Percentiles rank a stretch among this genome's conserved stretches.
Evolutionary conservation across 2,113 vertebrate species (phyloP).

Genomic region (Myotis yumanensis): DNA sequence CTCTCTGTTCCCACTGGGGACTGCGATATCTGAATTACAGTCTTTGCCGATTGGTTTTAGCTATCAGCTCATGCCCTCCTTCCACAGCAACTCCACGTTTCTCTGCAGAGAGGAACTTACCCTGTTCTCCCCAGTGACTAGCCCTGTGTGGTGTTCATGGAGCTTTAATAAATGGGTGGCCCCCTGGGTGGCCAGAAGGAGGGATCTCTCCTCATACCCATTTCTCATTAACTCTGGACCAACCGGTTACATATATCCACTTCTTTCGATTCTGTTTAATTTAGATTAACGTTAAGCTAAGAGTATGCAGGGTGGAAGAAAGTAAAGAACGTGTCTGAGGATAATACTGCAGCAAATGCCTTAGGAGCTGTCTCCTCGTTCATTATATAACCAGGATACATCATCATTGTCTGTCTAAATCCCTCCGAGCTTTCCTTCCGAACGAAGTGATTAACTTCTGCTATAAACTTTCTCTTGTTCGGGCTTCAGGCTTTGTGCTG

Average conservation of each 20-base stretch:
- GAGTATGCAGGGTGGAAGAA: neutral
- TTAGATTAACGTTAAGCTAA: constrained; percentile 60
- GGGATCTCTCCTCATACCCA: neutral
- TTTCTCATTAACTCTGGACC: neutral
- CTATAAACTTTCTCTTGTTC: constrained; percentile 77
- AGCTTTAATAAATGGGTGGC: neutral
- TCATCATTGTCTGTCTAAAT: constrained; percentile 69
- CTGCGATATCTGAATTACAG: neutral
- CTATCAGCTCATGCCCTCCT: neutral
- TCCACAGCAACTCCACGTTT: neutral
- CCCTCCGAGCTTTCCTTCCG: constrained; percentile 72
- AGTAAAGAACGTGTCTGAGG: neutral
- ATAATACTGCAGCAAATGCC: constrained; percentile 55
- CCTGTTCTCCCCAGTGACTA: neutral
- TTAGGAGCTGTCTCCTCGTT: constrained; percentile 66
- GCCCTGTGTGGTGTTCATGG: neutral
- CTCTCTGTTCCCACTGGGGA: neutral
- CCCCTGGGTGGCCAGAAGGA: neutral
- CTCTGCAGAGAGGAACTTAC: neutral
- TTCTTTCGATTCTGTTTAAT: constrained; percentile 67
- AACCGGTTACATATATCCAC: constrained; percentile 39
- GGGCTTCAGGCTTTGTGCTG: constrained; percentile 76
- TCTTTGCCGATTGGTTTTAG: neutral
- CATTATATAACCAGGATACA: constrained; percentile 62
- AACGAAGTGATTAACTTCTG: constrained; percentile 79